phyloP scores from a whole-genome alignment of 2,113 vertebrate genomes.

The Entelurus aequoreus region DNA sequence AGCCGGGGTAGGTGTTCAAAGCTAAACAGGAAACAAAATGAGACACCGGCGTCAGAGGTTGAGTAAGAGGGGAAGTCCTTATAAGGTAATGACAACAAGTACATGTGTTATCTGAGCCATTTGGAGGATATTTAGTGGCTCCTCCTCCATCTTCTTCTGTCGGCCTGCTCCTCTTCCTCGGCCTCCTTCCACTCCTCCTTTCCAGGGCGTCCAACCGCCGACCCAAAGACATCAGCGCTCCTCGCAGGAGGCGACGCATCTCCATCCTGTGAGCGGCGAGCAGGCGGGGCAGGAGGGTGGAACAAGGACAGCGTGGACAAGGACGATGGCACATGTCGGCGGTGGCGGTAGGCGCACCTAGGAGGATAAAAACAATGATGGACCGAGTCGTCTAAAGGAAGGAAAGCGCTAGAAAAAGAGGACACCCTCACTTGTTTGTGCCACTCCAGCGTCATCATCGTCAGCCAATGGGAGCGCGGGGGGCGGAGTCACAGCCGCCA shows the following conservation, averaged over 20 bases:
- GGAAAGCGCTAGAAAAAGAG: slow-evolving; percentile 14
- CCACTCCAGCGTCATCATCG: background rate
- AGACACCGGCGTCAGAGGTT: background rate
- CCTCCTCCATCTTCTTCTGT: background rate
- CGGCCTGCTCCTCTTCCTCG: slow-evolving; percentile 8
- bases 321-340: background rate
- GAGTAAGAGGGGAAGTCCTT: background rate
- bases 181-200: slow-evolving; percentile 26
- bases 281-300: slow-evolving; percentile 53
- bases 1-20: background rate
- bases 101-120: background rate
- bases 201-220: slow-evolving; percentile 53
- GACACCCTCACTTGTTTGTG: background rate
- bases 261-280: slow-evolving; percentile 53
- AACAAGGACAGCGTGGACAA: slow-evolving; percentile 41
- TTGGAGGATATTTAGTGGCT: background rate
- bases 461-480: background rate
- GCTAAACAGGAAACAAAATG: background rate
- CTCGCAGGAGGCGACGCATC: slow-evolving; percentile 54
- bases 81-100: background rate
- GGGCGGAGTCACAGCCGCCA: background rate
- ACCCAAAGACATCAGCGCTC: slow-evolving; percentile 42
- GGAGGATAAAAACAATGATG: too few species aligned
- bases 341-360: background rate
- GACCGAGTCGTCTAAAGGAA: too few species aligned